Conservation (phyloP, 30 jellyfish, hydroid and myxozoan genomes). For the Mastigias papua region DNA sequence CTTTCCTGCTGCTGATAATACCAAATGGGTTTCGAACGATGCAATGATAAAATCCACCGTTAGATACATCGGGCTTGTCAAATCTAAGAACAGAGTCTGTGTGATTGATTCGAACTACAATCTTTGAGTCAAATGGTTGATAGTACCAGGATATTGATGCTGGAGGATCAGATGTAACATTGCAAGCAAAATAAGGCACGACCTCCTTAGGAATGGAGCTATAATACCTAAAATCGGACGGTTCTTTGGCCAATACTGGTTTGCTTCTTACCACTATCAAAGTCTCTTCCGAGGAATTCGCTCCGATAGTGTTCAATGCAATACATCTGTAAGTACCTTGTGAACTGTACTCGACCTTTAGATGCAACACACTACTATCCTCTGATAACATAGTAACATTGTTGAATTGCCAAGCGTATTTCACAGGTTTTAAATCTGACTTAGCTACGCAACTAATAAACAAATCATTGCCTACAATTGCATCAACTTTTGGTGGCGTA, state of each 20-base stretch:
- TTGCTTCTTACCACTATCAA: slow-evolving; percentile 32
- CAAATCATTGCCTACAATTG: neutral
- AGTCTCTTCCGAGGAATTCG: slow-evolving; percentile 38
- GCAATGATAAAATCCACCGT: slow-evolving; percentile 76
- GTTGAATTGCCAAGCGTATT: slow-evolving; percentile 52
- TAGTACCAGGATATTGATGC: slow-evolving; percentile 68
- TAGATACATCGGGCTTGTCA: neutral
- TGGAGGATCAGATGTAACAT: slow-evolving; percentile 75
- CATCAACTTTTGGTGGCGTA: slow-evolving; percentile 7
- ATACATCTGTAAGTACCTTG: slow-evolving; percentile 65
- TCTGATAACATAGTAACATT: slow-evolving; percentile 39
- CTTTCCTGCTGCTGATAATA: slow-evolving; percentile 51
- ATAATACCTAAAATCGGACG: slow-evolving; percentile 43
- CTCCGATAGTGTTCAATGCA: slow-evolving; percentile 51
- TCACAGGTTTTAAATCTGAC: slow-evolving; percentile 28
- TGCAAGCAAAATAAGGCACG: slow-evolving; percentile 55
- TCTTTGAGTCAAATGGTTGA: slow-evolving; percentile 22
- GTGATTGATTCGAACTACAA: neutral
- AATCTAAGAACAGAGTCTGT: slow-evolving; percentile 47
- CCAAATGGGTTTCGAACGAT: slow-evolving; percentile 63
- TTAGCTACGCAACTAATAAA: slow-evolving; percentile 30
- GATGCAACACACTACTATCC: slow-evolving; percentile 1
- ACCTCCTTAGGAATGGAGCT: slow-evolving; percentile 41
- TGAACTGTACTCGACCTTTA: slow-evolving; percentile 32
- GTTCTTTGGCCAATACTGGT: slow-evolving; percentile 51